Conservation (phyloP, 2,113 vertebrate genomes). For the Colossoma macropomum region DNA sequence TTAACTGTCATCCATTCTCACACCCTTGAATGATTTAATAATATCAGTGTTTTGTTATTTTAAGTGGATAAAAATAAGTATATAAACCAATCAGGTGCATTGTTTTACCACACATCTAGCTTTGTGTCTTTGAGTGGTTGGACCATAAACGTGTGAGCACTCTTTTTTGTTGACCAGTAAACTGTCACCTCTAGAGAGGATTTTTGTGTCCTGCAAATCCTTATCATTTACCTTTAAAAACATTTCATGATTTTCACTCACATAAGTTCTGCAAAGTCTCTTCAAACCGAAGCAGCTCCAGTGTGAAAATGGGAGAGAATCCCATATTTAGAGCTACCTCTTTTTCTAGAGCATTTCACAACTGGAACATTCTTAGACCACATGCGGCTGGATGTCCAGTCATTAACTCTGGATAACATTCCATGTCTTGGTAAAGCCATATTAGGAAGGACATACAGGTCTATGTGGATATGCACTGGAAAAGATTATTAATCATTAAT, state of each 20-base stretch:
- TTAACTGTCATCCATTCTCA: background rate
- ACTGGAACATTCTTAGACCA: background rate
- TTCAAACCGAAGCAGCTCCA: background rate
- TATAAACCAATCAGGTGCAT: background rate
- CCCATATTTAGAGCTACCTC: background rate
- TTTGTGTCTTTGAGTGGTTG: background rate
- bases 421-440: background rate
- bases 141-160: background rate
- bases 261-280: background rate
- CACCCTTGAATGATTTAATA: background rate
- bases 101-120: background rate
- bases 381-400: background rate
- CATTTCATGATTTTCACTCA: background rate
- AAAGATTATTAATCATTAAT: background rate
- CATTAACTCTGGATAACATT: background rate
- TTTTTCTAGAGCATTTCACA: background rate
- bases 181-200: background rate
- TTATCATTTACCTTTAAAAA: background rate
- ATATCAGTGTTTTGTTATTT: background rate
- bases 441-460: background rate
- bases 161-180: background rate
- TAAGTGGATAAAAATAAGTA: background rate
- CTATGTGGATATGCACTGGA: background rate
- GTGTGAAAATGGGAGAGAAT: background rate
- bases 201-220: background rate